These are phyloP conservation scores for Toxonevra muliebris DNA, from an alignment of 2,888 invertebrate genomes.

Conservation along the genomic window DNA sequence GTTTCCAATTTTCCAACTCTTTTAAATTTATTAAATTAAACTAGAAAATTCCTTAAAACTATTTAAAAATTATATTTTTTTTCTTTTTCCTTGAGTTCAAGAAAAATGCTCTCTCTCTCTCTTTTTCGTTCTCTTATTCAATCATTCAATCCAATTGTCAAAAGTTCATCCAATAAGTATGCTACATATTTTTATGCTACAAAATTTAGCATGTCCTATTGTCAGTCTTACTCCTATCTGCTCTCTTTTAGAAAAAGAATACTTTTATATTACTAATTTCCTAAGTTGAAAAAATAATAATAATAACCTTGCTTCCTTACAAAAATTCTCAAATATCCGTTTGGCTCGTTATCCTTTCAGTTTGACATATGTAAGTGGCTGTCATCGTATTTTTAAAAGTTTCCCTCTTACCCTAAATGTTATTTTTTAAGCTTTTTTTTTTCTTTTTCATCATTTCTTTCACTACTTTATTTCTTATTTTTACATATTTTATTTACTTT, in stretches of 20 bases:
- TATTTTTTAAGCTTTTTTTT: constrained; percentile 20
- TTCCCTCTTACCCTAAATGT: constrained; percentile 17
- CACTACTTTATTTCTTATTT: background rate
- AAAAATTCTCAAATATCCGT: background rate
- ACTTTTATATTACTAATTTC: background rate
- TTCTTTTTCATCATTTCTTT: constrained; percentile 2
- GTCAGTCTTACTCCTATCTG: too few relatives aligned
- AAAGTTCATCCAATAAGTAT: too few relatives aligned
- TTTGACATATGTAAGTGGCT: constrained; percentile 36
- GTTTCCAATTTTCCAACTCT: too few relatives aligned
- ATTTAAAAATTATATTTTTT: too few relatives aligned
- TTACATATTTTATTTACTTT: background rate
- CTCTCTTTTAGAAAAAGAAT: background rate
- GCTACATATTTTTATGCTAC: background rate
- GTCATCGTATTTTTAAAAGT: constrained; percentile 26
- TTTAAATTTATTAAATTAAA: too few relatives aligned
- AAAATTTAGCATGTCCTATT: background rate
- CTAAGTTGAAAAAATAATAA: background rate
- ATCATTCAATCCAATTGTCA: too few relatives aligned
- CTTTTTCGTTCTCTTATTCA: too few relatives aligned
- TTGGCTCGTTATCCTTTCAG: constrained; percentile 28
- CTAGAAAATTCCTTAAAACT: too few relatives aligned
- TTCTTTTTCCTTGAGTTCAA: too few relatives aligned
- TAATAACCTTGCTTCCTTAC: background rate
- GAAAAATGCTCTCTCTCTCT: too few relatives aligned